Conservation (phyloP, 2,888 invertebrate genomes). For the Drosophila eohydei region DNA sequence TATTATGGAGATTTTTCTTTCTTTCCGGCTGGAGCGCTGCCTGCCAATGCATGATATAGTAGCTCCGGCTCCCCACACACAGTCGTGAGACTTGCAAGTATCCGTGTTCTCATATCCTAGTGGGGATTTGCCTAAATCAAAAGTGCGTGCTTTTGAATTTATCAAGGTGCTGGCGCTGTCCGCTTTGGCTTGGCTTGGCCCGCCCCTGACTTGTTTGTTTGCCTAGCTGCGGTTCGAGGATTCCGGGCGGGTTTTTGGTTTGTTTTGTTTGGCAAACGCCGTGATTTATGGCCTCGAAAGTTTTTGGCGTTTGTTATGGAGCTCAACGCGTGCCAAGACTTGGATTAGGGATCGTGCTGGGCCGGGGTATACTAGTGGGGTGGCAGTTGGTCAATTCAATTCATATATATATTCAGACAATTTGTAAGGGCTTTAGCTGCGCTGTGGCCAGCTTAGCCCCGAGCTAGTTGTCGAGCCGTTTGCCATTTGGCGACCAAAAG, state of each 20-base stretch:
- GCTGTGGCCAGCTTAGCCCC: slow-evolving; percentile 47
- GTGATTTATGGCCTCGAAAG: slow-evolving; percentile 83
- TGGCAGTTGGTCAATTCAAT: slow-evolving; percentile 54
- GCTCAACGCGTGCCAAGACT: slow-evolving; percentile 72
- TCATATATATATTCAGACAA: slow-evolving; percentile 54
- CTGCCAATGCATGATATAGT: slow-evolving; percentile 78
- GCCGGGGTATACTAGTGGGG: background rate
- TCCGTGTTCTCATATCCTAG: slow-evolving; percentile 59
- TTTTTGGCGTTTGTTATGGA: slow-evolving; percentile 69
- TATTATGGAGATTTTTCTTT: slow-evolving; percentile 84
- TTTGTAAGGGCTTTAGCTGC: slow-evolving; percentile 63
- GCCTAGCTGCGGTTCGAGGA: slow-evolving; percentile 64
- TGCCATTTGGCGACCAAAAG: slow-evolving; percentile 54
- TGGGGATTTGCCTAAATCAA: slow-evolving; percentile 76
- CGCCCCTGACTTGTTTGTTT: slow-evolving; percentile 56
- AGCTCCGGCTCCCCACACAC: slow-evolving; percentile 22
- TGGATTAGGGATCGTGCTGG: slow-evolving; percentile 55
- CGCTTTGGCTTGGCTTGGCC: slow-evolving; percentile 7
- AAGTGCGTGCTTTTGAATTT: slow-evolving; percentile 81
- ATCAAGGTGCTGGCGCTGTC: slow-evolving; percentile 70
- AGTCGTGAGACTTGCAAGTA: slow-evolving; percentile 20
- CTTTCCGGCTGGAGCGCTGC: slow-evolving; percentile 54
- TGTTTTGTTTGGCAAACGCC: slow-evolving; percentile 78
- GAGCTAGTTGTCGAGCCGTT: slow-evolving; percentile 10
- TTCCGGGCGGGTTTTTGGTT: slow-evolving; percentile 37